Conservation (phyloP, 2,113 vertebrate genomes). For the Tupaia chinensis region DNA sequence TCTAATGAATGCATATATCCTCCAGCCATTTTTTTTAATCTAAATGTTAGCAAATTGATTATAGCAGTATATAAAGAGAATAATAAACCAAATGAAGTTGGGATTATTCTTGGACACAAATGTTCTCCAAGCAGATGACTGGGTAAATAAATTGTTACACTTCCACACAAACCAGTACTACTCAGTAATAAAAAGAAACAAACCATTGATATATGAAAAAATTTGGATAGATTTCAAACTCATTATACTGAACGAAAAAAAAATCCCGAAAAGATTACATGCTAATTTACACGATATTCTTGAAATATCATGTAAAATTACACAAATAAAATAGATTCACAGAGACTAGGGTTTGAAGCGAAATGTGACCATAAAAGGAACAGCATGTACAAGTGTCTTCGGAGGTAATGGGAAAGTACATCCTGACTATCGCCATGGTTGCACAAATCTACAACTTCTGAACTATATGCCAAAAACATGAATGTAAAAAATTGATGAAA, state of each 20-base stretch:
- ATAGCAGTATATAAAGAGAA: not conserved
- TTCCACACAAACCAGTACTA: not conserved
- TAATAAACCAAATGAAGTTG: not conserved
- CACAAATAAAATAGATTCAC: not conserved
- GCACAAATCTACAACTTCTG: not conserved
- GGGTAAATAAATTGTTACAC: not conserved
- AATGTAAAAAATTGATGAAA: not conserved
- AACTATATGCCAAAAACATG: not conserved
- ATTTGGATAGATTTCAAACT: not conserved
- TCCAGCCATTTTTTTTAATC: too few species aligned
- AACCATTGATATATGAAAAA: not conserved
- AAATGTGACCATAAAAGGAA: too few species aligned
- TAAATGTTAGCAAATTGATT: not conserved
- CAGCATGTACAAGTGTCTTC: fast-evolving
- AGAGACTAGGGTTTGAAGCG: not conserved
- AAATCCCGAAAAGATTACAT: not conserved
- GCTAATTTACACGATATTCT: not conserved
- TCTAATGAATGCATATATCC: too few species aligned
- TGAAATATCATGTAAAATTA: not conserved
- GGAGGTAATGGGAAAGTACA: not conserved
- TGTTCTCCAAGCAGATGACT: not conserved
- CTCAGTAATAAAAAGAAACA: not conserved
- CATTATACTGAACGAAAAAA: not conserved
- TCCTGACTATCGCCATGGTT: not conserved
- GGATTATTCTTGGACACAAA: not conserved